Conservation (phyloP, 2,797 vertebrate species). For the Mastacembelus armatus region DNA sequence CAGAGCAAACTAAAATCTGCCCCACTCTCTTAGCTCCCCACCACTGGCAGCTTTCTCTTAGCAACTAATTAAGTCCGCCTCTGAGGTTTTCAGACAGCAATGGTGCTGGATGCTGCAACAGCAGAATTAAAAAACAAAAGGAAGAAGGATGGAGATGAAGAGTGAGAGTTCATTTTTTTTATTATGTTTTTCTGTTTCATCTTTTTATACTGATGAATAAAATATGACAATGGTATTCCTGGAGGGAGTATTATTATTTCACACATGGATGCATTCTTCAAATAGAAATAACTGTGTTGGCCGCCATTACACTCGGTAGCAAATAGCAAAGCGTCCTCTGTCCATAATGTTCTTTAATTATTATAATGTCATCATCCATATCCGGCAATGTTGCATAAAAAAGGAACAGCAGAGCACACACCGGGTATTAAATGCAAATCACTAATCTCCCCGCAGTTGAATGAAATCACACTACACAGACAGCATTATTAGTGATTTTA, state of each 20-base stretch:
- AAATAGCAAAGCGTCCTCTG: slow-evolving; percentile 75
- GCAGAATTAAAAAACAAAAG: slow-evolving; percentile 82
- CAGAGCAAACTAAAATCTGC: slow-evolving; percentile 84
- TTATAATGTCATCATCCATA: slow-evolving; percentile 86
- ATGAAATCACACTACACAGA: slow-evolving; percentile 78
- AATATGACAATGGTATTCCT: slow-evolving; percentile 83
- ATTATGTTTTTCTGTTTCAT: slow-evolving; percentile 67
- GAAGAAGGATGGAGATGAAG: slow-evolving; percentile 69
- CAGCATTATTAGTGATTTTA: slow-evolving; percentile 80
- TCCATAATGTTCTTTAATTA: slow-evolving; percentile 87
- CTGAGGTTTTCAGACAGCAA: slow-evolving; percentile 83
- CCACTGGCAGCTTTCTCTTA: slow-evolving; percentile 86
- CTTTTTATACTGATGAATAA: slow-evolving; percentile 78
- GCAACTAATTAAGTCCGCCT: slow-evolving; percentile 89
- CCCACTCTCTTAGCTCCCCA: slow-evolving; percentile 75
- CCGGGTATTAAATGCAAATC: slow-evolving; percentile 83
- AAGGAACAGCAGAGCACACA: slow-evolving; percentile 75
- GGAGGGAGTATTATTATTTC: slow-evolving; percentile 86
- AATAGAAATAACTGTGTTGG: slow-evolving; percentile 84
- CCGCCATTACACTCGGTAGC: slow-evolving; percentile 77
- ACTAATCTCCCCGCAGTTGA: slow-evolving; percentile 81
- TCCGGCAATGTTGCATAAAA: slow-evolving; percentile 80
- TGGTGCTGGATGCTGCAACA: slow-evolving; percentile 83
- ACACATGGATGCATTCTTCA: slow-evolving; percentile 82
- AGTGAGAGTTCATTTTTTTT: slow-evolving; percentile 69